These are phyloP conservation scores for Synergus gifuensis DNA, from an alignment of 2,888 invertebrate species.

Conservation along the genomic window DNA sequence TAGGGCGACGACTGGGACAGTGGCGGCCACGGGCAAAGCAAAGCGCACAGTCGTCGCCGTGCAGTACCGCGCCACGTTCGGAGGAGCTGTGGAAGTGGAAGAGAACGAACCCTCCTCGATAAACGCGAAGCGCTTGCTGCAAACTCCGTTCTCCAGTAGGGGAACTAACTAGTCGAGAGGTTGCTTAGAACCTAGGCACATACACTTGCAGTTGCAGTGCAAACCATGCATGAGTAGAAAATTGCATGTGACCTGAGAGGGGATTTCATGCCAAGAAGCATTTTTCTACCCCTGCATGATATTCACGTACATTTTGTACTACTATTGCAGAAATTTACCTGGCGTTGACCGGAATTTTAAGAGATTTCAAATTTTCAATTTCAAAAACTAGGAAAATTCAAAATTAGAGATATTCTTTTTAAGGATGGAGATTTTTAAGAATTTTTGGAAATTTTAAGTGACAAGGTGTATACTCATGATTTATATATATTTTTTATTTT, in stretches of 20 bases:
- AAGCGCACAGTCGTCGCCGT: slow-evolving; percentile 69
- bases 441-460: too few relatives aligned
- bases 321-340: too few relatives aligned
- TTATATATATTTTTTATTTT: too few relatives aligned
- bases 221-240: background rate
- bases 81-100: slow-evolving; percentile 68
- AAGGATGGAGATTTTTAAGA: too few relatives aligned
- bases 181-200: slow-evolving; percentile 6
- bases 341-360: too few relatives aligned
- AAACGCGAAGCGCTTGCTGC: slow-evolving; percentile 50
- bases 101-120: slow-evolving; percentile 62
- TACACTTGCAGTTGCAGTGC: background rate
- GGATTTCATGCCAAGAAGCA: background rate
- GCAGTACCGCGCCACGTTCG: slow-evolving; percentile 63
- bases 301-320: background rate
- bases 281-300: background rate
- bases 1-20: slow-evolving; percentile 77
- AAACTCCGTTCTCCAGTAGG: slow-evolving; percentile 67
- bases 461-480: too few relatives aligned
- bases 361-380: too few relatives aligned
- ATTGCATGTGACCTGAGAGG: background rate
- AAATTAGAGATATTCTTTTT: too few relatives aligned
- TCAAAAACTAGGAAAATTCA: too few relatives aligned
- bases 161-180: slow-evolving; percentile 57
- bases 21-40: slow-evolving; percentile 72